Percentiles rank a stretch among this genome's conserved stretches.
phyloP scores from a whole-genome alignment of 2,888 invertebrate species.

The Agonopterix alstromeriana region DNA sequence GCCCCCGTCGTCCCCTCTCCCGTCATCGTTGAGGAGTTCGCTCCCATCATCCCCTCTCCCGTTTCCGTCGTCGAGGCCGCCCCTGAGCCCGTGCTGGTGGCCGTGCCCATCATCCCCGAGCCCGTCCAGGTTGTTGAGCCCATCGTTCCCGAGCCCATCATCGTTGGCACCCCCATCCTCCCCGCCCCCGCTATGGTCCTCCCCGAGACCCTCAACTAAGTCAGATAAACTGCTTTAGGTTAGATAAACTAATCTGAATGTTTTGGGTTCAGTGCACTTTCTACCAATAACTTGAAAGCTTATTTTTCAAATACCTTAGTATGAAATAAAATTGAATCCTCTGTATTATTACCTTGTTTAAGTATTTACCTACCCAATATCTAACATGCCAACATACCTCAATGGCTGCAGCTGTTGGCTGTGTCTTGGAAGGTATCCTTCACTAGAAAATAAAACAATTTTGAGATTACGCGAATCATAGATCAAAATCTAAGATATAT shows the following conservation, averaged over 20 bases:
- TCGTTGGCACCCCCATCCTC: conserved; percentile 9
- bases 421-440: no score
- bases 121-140: conserved; percentile 9
- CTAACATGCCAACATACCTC: neutral
- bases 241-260: conserved; percentile 9
- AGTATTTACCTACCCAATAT: neutral
- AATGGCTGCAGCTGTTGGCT: neutral
- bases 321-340: neutral
- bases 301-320: neutral
- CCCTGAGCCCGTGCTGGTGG: conserved; percentile 4
- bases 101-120: conserved; percentile 1
- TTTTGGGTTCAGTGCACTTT: conserved; percentile 8
- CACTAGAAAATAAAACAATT: no score
- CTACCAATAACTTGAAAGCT: conserved; percentile 1
- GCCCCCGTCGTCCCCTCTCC: conserved; percentile 18
- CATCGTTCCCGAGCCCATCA: conserved; percentile 13
- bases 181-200: conserved; percentile 21
- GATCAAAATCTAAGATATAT: no score
- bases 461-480: no score
- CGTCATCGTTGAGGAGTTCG: conserved; percentile 12
- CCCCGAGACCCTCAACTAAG: conserved; percentile 37
- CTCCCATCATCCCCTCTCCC: conserved; percentile 11
- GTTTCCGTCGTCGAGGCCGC: conserved; percentile 6
- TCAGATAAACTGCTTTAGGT: conserved; percentile 8
- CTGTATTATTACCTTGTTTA: no score